phyloP scores from a whole-genome alignment of 2,888 invertebrate species.

The Charanyca ferruginea region DNA sequence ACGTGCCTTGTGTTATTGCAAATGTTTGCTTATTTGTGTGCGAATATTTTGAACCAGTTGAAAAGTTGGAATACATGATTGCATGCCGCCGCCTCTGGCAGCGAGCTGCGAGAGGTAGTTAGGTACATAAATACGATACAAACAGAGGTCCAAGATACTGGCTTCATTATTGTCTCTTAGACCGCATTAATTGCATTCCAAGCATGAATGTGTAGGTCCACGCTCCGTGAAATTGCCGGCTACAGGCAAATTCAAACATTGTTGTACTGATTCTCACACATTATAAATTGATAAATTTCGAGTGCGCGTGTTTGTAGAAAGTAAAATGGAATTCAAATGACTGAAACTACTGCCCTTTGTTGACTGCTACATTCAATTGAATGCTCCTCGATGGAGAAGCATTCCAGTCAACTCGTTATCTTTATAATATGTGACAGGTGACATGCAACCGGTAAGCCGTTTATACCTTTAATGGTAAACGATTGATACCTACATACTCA shows the following conservation, averaged over 20 bases:
- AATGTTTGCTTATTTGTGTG: slow-evolving; percentile 41
- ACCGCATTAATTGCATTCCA: slow-evolving; percentile 61
- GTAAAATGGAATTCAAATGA: slow-evolving; percentile 45
- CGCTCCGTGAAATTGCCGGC: slow-evolving; percentile 50
- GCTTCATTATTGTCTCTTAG: slow-evolving; percentile 62
- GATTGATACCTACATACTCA: slow-evolving; percentile 70
- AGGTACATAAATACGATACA: slow-evolving; percentile 31
- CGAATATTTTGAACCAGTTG: slow-evolving; percentile 44
- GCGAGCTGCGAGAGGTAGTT: slow-evolving; percentile 20
- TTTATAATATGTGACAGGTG: slow-evolving; percentile 82
- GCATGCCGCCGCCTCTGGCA: slow-evolving; percentile 18
- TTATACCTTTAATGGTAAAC: slow-evolving; percentile 78
- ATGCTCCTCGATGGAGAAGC: slow-evolving; percentile 53
- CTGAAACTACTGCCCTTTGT: slow-evolving; percentile 60
- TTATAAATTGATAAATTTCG: slow-evolving; percentile 54
- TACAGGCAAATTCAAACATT: slow-evolving; percentile 45
- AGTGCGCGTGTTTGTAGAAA: slow-evolving; percentile 50
- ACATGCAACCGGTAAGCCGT: slow-evolving; percentile 80
- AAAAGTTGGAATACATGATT: slow-evolving; percentile 40
- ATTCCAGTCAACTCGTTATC: slow-evolving; percentile 76
- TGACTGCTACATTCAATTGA: slow-evolving; percentile 40
- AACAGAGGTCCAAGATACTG: slow-evolving; percentile 51
- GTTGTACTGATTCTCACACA: slow-evolving; percentile 54
- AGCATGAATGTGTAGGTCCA: slow-evolving; percentile 48
- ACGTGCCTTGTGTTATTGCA: slow-evolving; percentile 25